Evolutionary conservation across 2,888 invertebrate genomes (phyloP), one percentile per base, ranked within the genome.

Genomic region (Bellardia bayeri): DNA sequence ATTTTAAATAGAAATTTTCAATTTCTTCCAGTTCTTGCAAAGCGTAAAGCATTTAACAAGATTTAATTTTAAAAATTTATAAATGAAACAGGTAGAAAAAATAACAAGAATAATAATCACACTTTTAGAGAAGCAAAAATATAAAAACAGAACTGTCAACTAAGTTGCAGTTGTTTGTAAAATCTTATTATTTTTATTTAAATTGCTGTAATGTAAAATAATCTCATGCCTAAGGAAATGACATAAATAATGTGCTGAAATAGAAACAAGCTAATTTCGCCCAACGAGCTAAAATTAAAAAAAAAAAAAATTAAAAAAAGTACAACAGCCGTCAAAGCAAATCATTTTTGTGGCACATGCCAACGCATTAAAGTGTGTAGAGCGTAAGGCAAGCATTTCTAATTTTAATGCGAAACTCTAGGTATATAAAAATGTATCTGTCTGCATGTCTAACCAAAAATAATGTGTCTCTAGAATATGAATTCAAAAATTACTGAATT

Each of bases 251-350:
- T 51, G 9, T 30, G 33, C 9, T 42, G 54, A 23, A 75, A 40
- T 16, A 56, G 37, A 81, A 75, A 85, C 58, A 64, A 64, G 87
- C 82, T 37, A 85, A 82, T 87, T 87, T 85, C 14, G 85, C 64
- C 54, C 58, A 85, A 54, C 74, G 49, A 56, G 56, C 78, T 16
- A 66, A 78, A 80, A 76, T 51, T 80, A 76, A 42, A 23, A 63
- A 68, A 61, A 23, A 23, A 23, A 61, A 71, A 8, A 66, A 7
- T 9, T 5, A 78, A 58, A 49, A 80, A 63, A 82, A 75, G 37
- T 51, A 45, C 56, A 64, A 49, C 84, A 82, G 87, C 81, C 85
- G 82, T 69, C 82, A 64, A 71, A 79, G 82, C 85, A 75, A 79
- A 82, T 82, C 79, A 76, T 75, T 76, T 82, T 58, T 13, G 64